Base-by-base conservation (phyloP, 2,888 invertebrate species). In the Eristalis tenax region DNA sequence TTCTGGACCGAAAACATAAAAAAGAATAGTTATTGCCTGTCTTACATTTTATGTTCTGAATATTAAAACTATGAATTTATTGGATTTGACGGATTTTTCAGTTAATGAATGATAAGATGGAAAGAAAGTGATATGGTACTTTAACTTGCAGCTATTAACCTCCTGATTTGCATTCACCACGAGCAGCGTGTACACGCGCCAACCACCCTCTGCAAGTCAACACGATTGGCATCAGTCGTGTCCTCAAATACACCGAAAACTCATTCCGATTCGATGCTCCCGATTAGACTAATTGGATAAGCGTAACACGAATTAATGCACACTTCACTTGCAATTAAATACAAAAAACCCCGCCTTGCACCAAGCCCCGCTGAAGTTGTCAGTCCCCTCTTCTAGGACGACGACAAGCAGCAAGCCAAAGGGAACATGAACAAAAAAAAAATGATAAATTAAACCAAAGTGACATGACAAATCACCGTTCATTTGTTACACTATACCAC, bases 371-470 rank as follows among this genome's bases (percentile, higher is more conserved):
- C 40, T 32, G 28, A 28, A 66, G 28, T 26, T 73, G 77, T 78
- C 73, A 73, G 40, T 78, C 13, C n/a, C 59, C 15, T 43, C 64
- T 35, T 56, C 32, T 23, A 40, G 43, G 64, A 40, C 59, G 15
- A 3, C 23, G 40, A 61, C 22, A 43, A 43, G 28, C 38, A 43
- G 22, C 32, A 22, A 43, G 28, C 63, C 68, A 65, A 69, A 69
- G 74, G 63, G 13, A 78, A 43, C 68, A 69, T 32, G 26, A 66
- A n/a, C n/a, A n/a, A n/a, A n/a, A n/a, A 83, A 78, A 79, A 83
- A 78, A 83, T 83, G 79, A 83, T 83, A 83, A 83, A 79, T 83
- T 75, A 74, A 69, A 79, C 78, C 79, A 83, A 79, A 83, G 83
- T 83, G 83, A 83, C 83, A 79, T 83, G 83, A 83, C 79, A 83